Percentiles rank a stretch among this genome's conserved stretches.
phyloP scores from a whole-genome alignment of 2,888 invertebrate species.

The Aphidoletes aphidimyza region DNA sequence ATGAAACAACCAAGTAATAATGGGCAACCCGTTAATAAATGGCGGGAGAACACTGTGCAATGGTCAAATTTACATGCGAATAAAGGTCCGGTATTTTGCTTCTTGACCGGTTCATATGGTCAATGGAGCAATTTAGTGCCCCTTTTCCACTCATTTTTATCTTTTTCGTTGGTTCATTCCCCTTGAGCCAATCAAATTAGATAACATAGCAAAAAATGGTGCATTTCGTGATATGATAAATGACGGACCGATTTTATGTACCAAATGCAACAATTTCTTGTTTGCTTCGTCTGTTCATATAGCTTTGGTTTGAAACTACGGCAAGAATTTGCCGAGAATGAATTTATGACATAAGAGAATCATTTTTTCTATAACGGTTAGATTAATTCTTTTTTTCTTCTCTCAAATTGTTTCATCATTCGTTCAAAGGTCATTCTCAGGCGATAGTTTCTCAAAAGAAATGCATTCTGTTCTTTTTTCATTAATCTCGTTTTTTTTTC shows the following conservation, averaged over 20 bases:
- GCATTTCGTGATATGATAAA: conserved; percentile 33
- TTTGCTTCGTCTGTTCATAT: too few species aligned
- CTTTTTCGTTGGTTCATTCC: neutral
- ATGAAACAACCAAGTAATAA: too few species aligned
- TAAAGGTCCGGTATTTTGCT: neutral
- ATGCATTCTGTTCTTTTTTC: neutral
- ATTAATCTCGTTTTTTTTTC: neutral
- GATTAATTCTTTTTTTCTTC: neutral
- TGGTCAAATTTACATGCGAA: conserved; percentile 17
- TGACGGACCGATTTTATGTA: neutral
- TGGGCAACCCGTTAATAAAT: conserved; percentile 32
- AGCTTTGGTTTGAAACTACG: too few species aligned
- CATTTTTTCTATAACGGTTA: neutral
- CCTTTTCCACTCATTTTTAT: neutral
- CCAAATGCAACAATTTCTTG: neutral
- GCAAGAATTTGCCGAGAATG: neutral
- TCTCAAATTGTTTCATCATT: neutral
- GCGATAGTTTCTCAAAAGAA: neutral
- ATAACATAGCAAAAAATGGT: conserved; percentile 35
- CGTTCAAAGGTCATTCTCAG: conserved; percentile 4
- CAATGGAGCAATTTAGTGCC: conserved; percentile 48
- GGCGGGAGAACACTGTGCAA: neutral
- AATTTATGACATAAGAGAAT: conserved; percentile 33
- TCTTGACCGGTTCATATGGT: conserved; percentile 47
- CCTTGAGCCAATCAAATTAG: neutral